Evolutionary conservation across 2,797 vertebrate species (phyloP), one percentile per base, ranked within the genome.

Genomic region (Oreonectes daqikongensis): DNA sequence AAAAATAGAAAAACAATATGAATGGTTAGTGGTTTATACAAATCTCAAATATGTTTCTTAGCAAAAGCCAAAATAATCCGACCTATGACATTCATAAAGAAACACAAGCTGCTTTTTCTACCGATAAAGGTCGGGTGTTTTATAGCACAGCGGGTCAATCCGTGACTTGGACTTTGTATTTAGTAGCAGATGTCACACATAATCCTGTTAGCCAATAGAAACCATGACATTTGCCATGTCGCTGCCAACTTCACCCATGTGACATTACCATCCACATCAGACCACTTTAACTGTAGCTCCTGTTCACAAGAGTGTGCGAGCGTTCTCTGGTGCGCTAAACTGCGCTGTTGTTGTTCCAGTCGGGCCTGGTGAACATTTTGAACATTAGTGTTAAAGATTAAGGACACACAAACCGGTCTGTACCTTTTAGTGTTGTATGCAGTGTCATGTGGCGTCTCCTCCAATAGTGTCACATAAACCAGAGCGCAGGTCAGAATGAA

Each of bases 401-500:
- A 61, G 28, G 28, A 50, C 44, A 22, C 14, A 8, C 72, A 20
- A 17, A 8, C 42, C 22, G 9, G 4, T 20, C 35, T 59, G 86
- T 84, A 99, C 98, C 98, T 96, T 88, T 99, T 99, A 9, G 95
- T 96, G 84, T 99, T 99, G 88, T 95, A 99, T 74, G 97, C 92
- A 0, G 97, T 99, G 84, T 99, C 95, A 79, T 95, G 96, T 0
- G 98, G 98, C 0, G 98, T 99, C 87, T 99, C 98, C 75, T 99
- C 98, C 87, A 99, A 88, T 77, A 99, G 88, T 0, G 98, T 99
- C 83, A 99, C 95, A 14, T 99, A 99, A 83, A 96, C 98, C 63
- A 99, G 87, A 0, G 93, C 94, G 65, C 98, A 98, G 0, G 96
- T 99, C 72, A 99, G 94, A 82, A 96, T 97, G 89, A 99, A 99